phyloP scores from a whole-genome alignment of 2,113 vertebrate genomes.

The Struthio camelus region DNA sequence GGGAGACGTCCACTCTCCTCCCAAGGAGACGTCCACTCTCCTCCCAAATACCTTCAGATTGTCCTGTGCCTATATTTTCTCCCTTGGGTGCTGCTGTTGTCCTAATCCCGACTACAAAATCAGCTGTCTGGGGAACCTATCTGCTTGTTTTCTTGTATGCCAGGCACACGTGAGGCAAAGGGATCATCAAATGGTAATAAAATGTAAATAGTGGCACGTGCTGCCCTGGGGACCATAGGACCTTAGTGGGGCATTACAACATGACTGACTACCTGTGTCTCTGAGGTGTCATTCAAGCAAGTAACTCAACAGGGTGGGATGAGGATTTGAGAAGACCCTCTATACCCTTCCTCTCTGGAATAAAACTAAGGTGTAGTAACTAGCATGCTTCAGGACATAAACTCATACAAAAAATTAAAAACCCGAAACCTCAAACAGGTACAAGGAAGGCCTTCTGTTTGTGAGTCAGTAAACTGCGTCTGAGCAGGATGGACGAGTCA shows the following conservation, averaged over 20 bases:
- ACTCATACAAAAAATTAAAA: background rate
- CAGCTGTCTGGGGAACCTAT: background rate
- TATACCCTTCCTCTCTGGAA: background rate
- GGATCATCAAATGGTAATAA: background rate
- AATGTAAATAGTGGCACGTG: background rate
- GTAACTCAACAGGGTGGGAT: background rate
- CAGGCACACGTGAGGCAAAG: background rate
- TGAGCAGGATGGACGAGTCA: accelerated
- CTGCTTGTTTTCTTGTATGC: background rate
- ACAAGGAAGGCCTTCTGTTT: background rate
- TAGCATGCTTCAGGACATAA: background rate
- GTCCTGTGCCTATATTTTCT: background rate
- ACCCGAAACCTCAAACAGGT: no score
- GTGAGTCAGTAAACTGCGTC: background rate
- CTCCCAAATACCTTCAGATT: background rate
- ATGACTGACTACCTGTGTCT: background rate
- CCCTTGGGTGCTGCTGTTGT: background rate
- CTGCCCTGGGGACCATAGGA: background rate
- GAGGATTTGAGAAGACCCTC: background rate
- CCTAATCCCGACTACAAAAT: background rate
- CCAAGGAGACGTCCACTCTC: background rate
- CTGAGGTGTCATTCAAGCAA: background rate
- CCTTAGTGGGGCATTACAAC: background rate
- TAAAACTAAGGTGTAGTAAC: background rate
- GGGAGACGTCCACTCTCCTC: background rate